These are phyloP conservation scores for Piaya cayana DNA, from an alignment of 2,113 vertebrate species.

Conservation along the genomic window DNA sequence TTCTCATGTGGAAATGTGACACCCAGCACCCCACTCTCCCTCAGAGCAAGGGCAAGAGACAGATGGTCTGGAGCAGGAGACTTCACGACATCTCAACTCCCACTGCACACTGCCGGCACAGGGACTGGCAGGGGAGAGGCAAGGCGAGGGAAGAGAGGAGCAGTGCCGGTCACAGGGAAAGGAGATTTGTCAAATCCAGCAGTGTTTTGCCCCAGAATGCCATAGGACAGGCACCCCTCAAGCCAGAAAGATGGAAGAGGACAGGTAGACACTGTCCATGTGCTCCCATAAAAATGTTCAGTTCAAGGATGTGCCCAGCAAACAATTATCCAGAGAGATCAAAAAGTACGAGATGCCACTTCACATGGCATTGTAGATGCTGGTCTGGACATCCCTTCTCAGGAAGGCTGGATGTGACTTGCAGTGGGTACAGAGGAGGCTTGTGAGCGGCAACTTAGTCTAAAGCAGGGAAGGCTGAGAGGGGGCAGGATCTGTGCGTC, in stretches of 20 bases:
- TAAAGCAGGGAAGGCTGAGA: not conserved
- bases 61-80: not conserved
- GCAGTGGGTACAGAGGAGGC: not conserved
- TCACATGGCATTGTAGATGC: not conserved
- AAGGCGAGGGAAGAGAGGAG: not conserved
- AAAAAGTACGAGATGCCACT: not conserved
- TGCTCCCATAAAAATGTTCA: not conserved
- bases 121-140: not conserved
- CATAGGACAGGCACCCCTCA: not conserved
- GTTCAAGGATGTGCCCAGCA: not conserved
- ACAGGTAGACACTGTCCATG: not conserved
- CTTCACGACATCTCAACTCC: not conserved
- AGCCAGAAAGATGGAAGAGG: not conserved
- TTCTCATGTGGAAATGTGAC: not conserved
- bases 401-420: not conserved
- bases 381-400: not conserved
- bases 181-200: not conserved
- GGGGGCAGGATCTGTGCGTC: not conserved
- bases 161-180: not conserved
- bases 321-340: not conserved
- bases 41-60: not conserved
- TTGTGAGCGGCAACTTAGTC: not conserved
- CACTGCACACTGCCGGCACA: not conserved
- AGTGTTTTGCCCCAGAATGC: not conserved
- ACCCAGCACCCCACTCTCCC: not conserved